Evolutionary conservation across 1,140 invertebrate species (phyloP).

Genomic region (Cotesia typhae): DNA sequence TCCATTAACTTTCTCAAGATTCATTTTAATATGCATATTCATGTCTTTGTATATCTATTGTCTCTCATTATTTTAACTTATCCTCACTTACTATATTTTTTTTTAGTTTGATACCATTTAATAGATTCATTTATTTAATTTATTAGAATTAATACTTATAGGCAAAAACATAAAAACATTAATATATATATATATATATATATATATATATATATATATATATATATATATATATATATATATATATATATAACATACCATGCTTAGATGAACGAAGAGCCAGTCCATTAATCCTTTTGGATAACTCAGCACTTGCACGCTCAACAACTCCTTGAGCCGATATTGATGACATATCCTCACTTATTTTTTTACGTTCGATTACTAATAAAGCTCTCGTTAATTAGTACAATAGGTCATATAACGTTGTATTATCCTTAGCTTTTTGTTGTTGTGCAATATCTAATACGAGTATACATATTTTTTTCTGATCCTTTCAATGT

Average conservation of each 20-base stretch:
- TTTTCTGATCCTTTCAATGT: too few species aligned
- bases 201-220: not conserved
- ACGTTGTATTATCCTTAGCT: too few species aligned
- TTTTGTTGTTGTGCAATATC: too few species aligned
- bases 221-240: not conserved
- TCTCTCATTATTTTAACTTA: too few species aligned
- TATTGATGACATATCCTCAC: slow-evolving; percentile 67
- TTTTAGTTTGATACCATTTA: too few species aligned
- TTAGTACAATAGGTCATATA: not conserved
- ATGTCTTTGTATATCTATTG: too few species aligned
- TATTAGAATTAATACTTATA: too few species aligned
- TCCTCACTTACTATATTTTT: too few species aligned
- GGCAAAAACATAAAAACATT: not conserved
- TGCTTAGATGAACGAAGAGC: slow-evolving; percentile 76
- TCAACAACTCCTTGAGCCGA: slow-evolving; percentile 85
- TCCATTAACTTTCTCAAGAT: too few species aligned
- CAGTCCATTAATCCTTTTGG: slow-evolving; percentile 86
- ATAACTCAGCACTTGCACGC: slow-evolving; percentile 85
- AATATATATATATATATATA: not conserved
- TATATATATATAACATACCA: slow-evolving; percentile 44
- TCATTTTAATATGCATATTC: too few species aligned
- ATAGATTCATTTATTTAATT: too few species aligned
- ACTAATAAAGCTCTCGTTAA: not conserved
- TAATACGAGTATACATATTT: too few species aligned
- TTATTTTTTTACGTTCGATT: not conserved